Base-by-base conservation (phyloP, 2,888 invertebrate species). In the Leucophenga maculata region DNA sequence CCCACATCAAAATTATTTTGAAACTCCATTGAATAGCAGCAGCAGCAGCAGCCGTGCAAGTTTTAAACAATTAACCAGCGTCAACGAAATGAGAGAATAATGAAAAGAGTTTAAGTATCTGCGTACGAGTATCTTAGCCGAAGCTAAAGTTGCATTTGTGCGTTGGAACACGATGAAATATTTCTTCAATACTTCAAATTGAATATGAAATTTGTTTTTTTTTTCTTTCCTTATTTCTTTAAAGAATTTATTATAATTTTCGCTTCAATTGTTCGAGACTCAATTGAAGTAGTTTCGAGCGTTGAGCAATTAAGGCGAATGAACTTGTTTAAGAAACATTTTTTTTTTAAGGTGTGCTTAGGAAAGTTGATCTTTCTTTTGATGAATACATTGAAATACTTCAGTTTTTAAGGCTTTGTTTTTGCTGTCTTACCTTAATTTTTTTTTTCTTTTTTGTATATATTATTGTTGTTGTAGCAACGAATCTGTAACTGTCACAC, bases 1-100 rank as follows among this genome's bases (percentile, higher is more conserved):
- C 82, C 82, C 82, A 82, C 83, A 79, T 82, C 83, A 82, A 81
- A 75, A 50, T 71, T 72, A 75, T 76, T 71, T 76, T 70, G 74
- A 72, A 73, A 74, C 71, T 70, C 62, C 68, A 73, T 67, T 57
- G 9, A 20, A 57, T 26, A 26, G 57, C 31, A 32, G 44, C 26
- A 26, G 26, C 26, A 26, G 26, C 26, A 26, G 26, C 39, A 39
- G 66, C 66, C 26, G 14, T 57, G 26, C 57, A 57, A 57, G 57
- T 20, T 65, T 54, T 65, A 57, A 65, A 69, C 69, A 69, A 69
- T 69, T 69, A 69, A 9, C 26, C 26, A 26, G 2, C 57, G 57
- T 31, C 57, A 26, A 22, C 57, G 16, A 26, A 78, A 72, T 73
- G 75, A 50, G 77, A 50, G 48, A 69, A 69, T 1, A n/a, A 0